Evolutionary conservation across 2,797 vertebrate genomes (phyloP).

Genomic region (Rhinoraja longicauda): DNA sequence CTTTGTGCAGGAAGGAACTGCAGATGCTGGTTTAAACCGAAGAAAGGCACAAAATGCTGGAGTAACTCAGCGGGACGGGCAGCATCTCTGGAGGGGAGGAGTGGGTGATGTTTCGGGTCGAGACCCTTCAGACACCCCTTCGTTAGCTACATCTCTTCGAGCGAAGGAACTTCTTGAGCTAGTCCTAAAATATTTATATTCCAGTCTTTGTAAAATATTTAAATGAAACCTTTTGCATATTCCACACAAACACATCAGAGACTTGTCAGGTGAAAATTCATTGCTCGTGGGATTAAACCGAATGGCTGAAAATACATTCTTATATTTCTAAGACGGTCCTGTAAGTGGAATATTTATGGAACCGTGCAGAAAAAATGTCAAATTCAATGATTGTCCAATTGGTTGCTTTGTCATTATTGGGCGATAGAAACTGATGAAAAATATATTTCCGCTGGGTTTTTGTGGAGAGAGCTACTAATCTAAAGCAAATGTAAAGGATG

Average conservation of each 20-base stretch:
- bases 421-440: background rate
- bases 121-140: background rate
- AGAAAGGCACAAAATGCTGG: too few species aligned
- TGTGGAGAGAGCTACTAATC: background rate
- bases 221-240: background rate
- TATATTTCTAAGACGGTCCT: background rate
- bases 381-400: background rate
- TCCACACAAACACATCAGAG: background rate
- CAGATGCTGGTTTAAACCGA: too few species aligned
- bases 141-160: background rate
- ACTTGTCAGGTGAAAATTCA: background rate
- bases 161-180: background rate
- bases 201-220: background rate
- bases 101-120: too few species aligned
- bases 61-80: too few species aligned
- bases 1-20: background rate
- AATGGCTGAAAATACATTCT: background rate
- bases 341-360: background rate
- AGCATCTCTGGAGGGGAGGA: too few species aligned
- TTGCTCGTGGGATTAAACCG: background rate
- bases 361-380: background rate
- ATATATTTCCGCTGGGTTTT: background rate
- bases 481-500: slow-evolving; percentile 1
- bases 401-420: background rate
- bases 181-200: background rate